A percentile compares a stretch with the other conserved stretches of the same genome.
Conservation (phyloP, 2,797 vertebrate genomes). For the Psittacula derbiana region DNA sequence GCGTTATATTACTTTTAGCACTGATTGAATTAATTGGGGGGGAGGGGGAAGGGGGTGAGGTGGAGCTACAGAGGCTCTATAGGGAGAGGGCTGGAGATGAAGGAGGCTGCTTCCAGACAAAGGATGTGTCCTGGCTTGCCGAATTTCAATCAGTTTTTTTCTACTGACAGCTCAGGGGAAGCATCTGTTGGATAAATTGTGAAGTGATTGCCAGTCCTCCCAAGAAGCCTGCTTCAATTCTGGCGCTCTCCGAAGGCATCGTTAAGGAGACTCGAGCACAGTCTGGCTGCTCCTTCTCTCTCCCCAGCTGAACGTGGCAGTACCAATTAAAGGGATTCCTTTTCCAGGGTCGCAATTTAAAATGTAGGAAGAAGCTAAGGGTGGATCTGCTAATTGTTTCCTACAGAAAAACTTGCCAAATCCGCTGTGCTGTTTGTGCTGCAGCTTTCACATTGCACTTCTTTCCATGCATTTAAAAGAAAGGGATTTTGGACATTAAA, state of each 20-base stretch:
- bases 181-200: constrained; percentile 57
- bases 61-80: neutral
- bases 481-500: neutral
- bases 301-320: constrained; percentile 26
- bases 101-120: neutral
- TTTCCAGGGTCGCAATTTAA: neutral
- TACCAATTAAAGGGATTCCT: constrained; percentile 49
- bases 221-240: constrained; percentile 22
- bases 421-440: neutral
- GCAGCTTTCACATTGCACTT: neutral
- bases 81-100: neutral
- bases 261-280: neutral
- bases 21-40: neutral
- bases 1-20: neutral
- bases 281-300: constrained; percentile 21
- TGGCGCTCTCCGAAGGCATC: constrained; percentile 14
- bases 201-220: neutral
- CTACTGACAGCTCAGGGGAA: neutral
- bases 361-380: neutral
- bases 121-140: neutral
- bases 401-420: neutral
- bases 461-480: neutral
- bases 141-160: neutral
- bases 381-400: neutral
- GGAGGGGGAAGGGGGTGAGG: neutral